These are phyloP conservation scores for Ictalurus punctatus DNA, from an alignment of 2,113 vertebrate species.

Conservation along the genomic window DNA sequence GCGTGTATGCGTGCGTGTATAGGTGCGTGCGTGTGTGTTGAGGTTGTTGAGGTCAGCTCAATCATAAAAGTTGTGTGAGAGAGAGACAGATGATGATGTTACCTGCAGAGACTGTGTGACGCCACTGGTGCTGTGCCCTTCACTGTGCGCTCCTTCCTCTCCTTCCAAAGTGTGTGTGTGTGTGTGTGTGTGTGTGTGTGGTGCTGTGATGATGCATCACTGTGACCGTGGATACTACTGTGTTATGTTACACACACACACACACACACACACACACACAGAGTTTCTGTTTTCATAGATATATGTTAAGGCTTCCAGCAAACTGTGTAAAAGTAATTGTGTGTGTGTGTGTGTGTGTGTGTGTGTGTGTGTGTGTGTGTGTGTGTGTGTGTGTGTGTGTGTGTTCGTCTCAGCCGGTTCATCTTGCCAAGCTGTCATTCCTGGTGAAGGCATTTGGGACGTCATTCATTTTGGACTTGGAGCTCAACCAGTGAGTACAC, in stretches of 20 bases:
- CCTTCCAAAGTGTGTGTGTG: not conserved
- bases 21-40: not conserved
- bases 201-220: not conserved
- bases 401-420: constrained; percentile 74
- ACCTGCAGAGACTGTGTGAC: not conserved
- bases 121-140: not conserved
- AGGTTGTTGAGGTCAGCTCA: not conserved
- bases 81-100: not conserved
- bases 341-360: not conserved
- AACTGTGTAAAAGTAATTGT: not conserved
- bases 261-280: not conserved
- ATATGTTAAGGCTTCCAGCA: not conserved
- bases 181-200: not conserved
- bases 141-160: not conserved
- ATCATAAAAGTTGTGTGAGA: not conserved
- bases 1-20: too few species aligned
- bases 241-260: not conserved
- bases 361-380: not conserved
- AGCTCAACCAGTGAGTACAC: constrained; percentile 86
- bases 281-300: not conserved
- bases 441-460: constrained; percentile 81
- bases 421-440: constrained; percentile 88
- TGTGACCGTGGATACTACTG: not conserved
- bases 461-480: constrained; percentile 87
- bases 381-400: not conserved